phyloP scores from a whole-genome alignment of 2,797 vertebrate species.

The Acrocephalus scirpaceus region DNA sequence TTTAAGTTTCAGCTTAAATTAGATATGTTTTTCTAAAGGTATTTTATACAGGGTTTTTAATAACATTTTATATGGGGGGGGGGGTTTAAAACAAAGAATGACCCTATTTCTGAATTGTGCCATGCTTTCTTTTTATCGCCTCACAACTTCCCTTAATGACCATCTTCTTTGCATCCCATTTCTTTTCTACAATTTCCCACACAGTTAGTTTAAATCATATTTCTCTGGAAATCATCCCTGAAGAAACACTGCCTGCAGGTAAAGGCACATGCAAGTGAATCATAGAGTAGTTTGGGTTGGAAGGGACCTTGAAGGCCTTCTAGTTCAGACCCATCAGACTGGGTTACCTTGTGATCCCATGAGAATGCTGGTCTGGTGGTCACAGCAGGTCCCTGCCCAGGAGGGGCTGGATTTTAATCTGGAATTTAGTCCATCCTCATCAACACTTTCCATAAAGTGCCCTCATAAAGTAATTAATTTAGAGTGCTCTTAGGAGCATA shows the following conservation, averaged over 20 bases:
- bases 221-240: neutral
- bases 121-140: neutral
- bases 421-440: neutral
- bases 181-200: neutral
- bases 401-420: neutral
- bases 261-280: neutral
- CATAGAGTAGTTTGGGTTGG: neutral
- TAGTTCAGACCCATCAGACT: neutral
- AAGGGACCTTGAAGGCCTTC: neutral
- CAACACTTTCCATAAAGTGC: neutral
- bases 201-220: neutral
- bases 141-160: neutral
- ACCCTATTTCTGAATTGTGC: neutral
- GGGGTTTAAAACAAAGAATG: neutral
- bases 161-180: neutral
- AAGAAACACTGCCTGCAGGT: neutral
- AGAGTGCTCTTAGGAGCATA: neutral
- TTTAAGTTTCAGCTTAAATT: neutral
- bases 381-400: neutral
- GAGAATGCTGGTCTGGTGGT: neutral
- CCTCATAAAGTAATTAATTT: neutral
- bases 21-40: neutral
- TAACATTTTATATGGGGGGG: neutral
- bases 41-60: neutral
- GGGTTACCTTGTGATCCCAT: neutral